Evolutionary conservation across 2,888 invertebrate genomes (phyloP).

Genomic region (Folsomia manolachei): DNA sequence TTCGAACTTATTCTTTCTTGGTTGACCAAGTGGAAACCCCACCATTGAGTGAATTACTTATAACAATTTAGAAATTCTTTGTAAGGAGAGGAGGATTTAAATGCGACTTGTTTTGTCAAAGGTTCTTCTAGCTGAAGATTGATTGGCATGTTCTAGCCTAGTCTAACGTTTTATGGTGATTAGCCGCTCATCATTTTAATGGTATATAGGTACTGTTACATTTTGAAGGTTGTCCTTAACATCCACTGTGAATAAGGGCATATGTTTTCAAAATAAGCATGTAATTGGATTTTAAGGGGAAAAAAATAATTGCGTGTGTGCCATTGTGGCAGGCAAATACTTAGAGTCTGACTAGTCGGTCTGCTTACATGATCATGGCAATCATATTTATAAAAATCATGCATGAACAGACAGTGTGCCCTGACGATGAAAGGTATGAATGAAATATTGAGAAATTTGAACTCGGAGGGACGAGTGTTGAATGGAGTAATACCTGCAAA

Average conservation of each 20-base stretch:
- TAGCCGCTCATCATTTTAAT: too few species aligned
- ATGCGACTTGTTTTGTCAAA: slow-evolving; percentile 10
- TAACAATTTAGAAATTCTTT: slow-evolving; percentile 1
- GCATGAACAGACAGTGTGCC: background rate
- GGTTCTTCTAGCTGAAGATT: background rate
- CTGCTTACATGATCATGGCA: background rate
- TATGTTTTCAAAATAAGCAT: slow-evolving; percentile 15
- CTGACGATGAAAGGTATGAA: slow-evolving; percentile 10
- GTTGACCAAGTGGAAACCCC: slow-evolving; percentile 5
- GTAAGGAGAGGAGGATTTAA: slow-evolving; percentile 14
- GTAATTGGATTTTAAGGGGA: slow-evolving; percentile 19
- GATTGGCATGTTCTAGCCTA: slow-evolving; percentile 17
- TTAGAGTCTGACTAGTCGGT: background rate
- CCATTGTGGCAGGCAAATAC: background rate
- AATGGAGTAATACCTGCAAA: slow-evolving; percentile 3
- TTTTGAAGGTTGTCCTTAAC: too few species aligned
- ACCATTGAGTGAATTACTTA: background rate
- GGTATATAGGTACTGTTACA: too few species aligned
- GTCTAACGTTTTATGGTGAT: too few species aligned
- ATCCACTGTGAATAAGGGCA: background rate
- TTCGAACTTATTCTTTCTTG: background rate
- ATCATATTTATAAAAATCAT: too few species aligned
- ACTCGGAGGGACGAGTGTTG: background rate
- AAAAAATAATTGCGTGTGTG: slow-evolving; percentile 1
- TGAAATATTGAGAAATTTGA: background rate